A percentile compares a stretch with the other conserved stretches of the same genome.
These are phyloP conservation scores for Ptilorrhoa leucosticta DNA, from an alignment of 2,113 vertebrate species.

Conservation along the genomic window DNA sequence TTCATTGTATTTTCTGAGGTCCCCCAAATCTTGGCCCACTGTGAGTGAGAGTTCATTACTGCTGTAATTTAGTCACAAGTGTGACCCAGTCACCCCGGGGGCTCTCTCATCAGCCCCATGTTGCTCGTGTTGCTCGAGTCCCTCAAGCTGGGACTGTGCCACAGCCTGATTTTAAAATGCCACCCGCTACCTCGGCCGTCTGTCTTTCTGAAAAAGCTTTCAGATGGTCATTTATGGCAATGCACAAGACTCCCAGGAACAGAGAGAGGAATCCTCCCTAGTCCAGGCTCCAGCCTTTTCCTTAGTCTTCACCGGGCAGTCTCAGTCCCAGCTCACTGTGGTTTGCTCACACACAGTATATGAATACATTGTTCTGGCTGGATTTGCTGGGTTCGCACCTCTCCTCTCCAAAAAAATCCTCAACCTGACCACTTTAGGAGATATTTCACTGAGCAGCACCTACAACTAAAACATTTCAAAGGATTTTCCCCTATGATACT, in stretches of 20 bases:
- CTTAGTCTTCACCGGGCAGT: background rate
- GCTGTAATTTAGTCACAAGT: background rate
- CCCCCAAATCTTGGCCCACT: background rate
- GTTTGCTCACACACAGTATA: background rate
- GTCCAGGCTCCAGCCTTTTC: background rate
- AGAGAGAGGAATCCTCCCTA: background rate
- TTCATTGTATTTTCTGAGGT: background rate
- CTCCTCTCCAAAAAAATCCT: background rate
- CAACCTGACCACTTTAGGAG: background rate
- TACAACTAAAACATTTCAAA: background rate
- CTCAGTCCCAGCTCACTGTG: background rate
- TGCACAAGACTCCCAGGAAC: background rate
- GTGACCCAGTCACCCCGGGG: fast-evolving
- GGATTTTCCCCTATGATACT: background rate
- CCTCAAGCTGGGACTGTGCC: background rate
- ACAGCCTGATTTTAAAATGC: background rate
- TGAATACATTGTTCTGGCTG: background rate
- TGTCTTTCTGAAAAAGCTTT: background rate
- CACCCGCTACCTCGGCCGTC: fast-evolving
- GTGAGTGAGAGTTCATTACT: background rate
- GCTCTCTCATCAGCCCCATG: fast-evolving
- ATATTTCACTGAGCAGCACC: background rate
- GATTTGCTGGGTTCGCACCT: background rate
- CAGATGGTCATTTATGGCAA: background rate
- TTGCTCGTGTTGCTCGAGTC: background rate